These are phyloP conservation scores for Chionomys nivalis DNA, from an alignment of 2,113 vertebrate genomes.

Conservation along the genomic window DNA sequence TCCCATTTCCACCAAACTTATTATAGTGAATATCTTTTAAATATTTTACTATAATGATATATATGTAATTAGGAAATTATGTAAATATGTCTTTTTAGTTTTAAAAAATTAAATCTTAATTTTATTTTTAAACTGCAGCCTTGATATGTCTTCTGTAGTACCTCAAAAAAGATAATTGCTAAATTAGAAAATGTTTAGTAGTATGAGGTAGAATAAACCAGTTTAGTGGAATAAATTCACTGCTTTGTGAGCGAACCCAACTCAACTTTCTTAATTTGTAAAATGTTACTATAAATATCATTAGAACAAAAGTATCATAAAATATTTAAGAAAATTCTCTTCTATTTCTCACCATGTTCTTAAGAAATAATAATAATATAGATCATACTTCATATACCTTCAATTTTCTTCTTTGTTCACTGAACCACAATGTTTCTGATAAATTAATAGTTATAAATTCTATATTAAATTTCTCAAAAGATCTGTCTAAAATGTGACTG, in stretches of 20 bases:
- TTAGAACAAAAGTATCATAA: neutral
- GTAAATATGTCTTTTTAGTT: no score
- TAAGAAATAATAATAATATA: neutral
- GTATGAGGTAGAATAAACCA: neutral
- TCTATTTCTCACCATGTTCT: neutral
- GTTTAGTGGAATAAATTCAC: neutral
- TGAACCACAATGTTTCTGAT: constrained; percentile 54
- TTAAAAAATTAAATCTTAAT: neutral
- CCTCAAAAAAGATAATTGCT: neutral
- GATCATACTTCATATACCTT: neutral
- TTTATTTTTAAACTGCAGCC: neutral
- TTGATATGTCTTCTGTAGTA: neutral
- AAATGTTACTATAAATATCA: neutral
- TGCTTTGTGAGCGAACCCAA: neutral
- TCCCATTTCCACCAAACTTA: neutral
- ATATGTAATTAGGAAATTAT: neutral
- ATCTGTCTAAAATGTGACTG: constrained; percentile 9
- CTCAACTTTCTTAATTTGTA: neutral
- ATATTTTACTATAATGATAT: neutral
- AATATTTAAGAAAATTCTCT: constrained; percentile 20
- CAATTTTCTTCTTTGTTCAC: constrained; percentile 1
- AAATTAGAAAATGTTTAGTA: constrained; percentile 14
- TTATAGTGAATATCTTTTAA: neutral
- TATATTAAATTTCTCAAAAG: constrained; percentile 46
- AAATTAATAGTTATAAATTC: constrained; percentile 45